Percentiles rank a stretch among this genome's conserved stretches.
phyloP scores from a whole-genome alignment of 2,797 vertebrate genomes.

The Lophotriccus pileatus region DNA sequence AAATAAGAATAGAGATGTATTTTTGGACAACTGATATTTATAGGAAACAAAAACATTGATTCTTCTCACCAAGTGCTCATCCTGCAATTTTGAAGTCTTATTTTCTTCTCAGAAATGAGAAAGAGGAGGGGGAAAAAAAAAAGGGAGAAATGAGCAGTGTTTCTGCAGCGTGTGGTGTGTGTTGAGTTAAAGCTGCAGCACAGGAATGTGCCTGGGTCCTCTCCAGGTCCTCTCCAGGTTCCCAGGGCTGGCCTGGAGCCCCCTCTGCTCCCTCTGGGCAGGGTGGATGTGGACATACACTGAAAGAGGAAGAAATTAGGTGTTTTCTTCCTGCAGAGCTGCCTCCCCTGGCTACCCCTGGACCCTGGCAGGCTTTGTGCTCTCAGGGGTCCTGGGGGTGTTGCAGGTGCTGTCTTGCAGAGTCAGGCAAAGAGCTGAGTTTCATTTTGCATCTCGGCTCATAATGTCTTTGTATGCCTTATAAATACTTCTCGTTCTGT shows the following conservation, averaged over 20 bases:
- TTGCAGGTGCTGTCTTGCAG: not conserved
- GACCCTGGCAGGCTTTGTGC: not conserved
- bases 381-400: not conserved
- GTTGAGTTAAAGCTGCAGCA: not conserved
- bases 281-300: accelerated
- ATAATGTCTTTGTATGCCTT: not conserved
- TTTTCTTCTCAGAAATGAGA: conserved; percentile 15
- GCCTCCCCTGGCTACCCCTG: not conserved
- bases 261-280: not conserved
- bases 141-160: not conserved
- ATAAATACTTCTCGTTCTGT: not conserved
- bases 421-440: not conserved
- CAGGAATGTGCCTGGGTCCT: too few species aligned
- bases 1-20: conserved; percentile 10
- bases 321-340: not conserved
- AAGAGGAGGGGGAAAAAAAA: not conserved
- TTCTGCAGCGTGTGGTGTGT: not conserved
- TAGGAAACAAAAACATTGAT: conserved; percentile 22
- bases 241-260: not conserved
- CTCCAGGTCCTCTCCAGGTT: not conserved
- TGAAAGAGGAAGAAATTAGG: not conserved
- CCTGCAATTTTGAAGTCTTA: not conserved
- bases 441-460: not conserved
- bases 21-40: conserved; percentile 37
- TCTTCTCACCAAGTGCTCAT: not conserved